Conservation (phyloP, 2,888 invertebrate species). For the Halictus ligatus region DNA sequence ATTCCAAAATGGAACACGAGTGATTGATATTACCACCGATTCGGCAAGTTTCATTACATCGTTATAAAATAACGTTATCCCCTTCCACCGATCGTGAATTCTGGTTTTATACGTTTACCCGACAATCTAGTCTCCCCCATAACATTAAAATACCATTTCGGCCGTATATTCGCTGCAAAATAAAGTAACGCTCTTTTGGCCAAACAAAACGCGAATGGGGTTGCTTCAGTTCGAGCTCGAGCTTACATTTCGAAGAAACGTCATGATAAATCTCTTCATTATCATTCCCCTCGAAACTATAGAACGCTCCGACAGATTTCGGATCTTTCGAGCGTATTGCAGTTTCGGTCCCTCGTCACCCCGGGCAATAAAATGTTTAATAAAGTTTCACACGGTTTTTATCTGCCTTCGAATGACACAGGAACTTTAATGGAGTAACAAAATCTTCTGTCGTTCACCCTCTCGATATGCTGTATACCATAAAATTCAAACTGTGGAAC, state of each 20-base stretch:
- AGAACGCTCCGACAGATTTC: not conserved
- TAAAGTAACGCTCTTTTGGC: not conserved
- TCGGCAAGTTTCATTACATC: not conserved
- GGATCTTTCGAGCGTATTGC: not conserved
- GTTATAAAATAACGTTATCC: conserved; percentile 9
- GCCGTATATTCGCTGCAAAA: not conserved
- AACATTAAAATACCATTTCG: conserved; percentile 1
- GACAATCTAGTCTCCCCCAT: not conserved
- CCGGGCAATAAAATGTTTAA: not conserved
- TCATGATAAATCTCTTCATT: not conserved
- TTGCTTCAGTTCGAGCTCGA: not conserved
- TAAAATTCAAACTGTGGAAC: not conserved
- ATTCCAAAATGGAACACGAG: conserved; percentile 6
- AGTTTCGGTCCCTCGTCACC: not conserved
- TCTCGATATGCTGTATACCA: not conserved
- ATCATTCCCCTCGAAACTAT: not conserved
- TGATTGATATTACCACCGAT: not conserved
- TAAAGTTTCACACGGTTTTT: not conserved
- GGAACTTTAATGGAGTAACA: not conserved
- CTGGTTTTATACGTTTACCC: conserved; percentile 3
- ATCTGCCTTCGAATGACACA: not conserved
- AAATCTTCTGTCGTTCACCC: not conserved
- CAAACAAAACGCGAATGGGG: not conserved
- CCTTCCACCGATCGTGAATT: not conserved
- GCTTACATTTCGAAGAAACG: not conserved